Evolutionary conservation across 2,797 vertebrate species (phyloP), one percentile per base, ranked within the genome.

Genomic region (Cuculus canorus): DNA sequence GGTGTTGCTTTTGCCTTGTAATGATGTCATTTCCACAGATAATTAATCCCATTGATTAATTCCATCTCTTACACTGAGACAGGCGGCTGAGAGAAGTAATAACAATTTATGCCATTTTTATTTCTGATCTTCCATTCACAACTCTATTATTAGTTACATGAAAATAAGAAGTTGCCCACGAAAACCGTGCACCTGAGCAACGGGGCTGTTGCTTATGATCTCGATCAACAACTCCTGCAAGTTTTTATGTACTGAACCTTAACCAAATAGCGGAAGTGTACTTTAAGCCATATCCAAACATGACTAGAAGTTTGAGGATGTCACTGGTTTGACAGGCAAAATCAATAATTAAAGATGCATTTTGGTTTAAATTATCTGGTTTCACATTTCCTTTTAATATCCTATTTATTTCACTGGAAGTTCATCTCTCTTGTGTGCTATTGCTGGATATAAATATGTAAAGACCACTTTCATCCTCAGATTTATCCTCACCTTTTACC

Each of bases 31-130:
- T 96, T 93, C 91, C 86, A 95, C 90, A 95, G 87, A 94, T 84
- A 98, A 96, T 97, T 95, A 97, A 96, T 92, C 79, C 77, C 65
- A 95, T 75, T 86, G 87, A 93, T 96, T 92, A 92, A 77, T 47
- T 81, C 43, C 57, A 82, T 94, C 64, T 56, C 12, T 52, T 90
- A 57, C 33, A 68, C 86, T 52, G 54, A 71, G 60, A 85, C 23
- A 86, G 32, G 68, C 75, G 92, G 81, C 65, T 69, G 73, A 32
- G 43, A 91, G 86, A 81, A 71, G 32, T 7, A 60, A 45, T 24
- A 43, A 63, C 23, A 72, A 71, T 61, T 76, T 7, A 7, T 48
- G 45, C 27, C 47, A n/a, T 45, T 94, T 92, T 76, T 65, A 57
- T 75, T 92, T 69, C 77, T 73, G 56, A 78, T 50, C 57, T 92